A percentile compares a stretch with the other conserved stretches of the same genome.
phyloP scores from a whole-genome alignment of 2,797 vertebrate species.

The Ctenopoma multispine region DNA sequence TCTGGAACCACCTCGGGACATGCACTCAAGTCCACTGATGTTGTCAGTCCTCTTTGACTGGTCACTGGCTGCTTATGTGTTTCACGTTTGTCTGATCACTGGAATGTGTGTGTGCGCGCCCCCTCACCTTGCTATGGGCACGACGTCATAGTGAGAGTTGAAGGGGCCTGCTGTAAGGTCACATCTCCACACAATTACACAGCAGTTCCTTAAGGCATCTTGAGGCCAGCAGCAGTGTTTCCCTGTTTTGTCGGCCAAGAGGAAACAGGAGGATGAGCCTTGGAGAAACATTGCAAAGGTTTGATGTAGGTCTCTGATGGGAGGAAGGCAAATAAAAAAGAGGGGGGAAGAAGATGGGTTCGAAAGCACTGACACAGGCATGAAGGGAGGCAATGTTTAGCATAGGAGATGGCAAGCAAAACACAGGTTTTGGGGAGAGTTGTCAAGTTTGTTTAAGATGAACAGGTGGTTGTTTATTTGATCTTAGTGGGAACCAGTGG shows the following conservation, averaged over 20 bases:
- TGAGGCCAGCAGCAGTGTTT: conserved; percentile 38
- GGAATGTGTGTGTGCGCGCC: conserved; percentile 20
- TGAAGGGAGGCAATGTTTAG: conserved; percentile 37
- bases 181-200: conserved; percentile 34
- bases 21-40: conserved; percentile 58
- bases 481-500: conserved; percentile 45
- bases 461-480: conserved; percentile 42
- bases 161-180: conserved; percentile 49
- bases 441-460: conserved; percentile 38
- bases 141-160: conserved; percentile 46
- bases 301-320: conserved; percentile 27
- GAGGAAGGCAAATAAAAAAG: conserved; percentile 12
- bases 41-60: conserved; percentile 62
- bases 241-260: conserved; percentile 21
- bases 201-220: conserved; percentile 50
- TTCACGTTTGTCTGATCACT: conserved; percentile 22
- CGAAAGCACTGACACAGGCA: conserved; percentile 40
- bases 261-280: conserved; percentile 45
- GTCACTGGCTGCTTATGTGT: conserved; percentile 32
- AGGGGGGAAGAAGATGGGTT: neutral
- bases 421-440: neutral
- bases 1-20: conserved; percentile 60
- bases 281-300: conserved; percentile 11
- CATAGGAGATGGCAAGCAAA: conserved; percentile 14
- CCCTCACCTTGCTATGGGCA: conserved; percentile 66